These are phyloP conservation scores for Zelleria hepariella DNA, from an alignment of 2,888 invertebrate genomes.

Conservation along the genomic window DNA sequence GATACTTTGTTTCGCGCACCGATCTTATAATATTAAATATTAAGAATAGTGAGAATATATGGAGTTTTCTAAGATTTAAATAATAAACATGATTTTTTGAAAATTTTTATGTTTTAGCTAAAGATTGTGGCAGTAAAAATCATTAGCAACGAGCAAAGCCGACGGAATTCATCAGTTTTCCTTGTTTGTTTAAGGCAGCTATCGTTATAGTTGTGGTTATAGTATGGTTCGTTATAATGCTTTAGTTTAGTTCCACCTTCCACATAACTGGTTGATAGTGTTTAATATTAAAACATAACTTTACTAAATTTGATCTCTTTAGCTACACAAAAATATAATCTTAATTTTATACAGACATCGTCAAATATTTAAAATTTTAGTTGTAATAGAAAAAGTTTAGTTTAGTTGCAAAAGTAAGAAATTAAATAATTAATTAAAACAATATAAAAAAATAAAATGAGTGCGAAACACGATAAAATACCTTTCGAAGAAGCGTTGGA, in stretches of 20 bases:
- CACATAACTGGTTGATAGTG: not conserved
- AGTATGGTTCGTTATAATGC: not conserved
- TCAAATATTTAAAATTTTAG: too few relatives aligned
- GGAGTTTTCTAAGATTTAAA: too few relatives aligned
- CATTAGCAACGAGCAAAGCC: not conserved
- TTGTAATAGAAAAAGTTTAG: not conserved
- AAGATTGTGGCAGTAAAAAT: not conserved
- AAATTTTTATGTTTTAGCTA: too few relatives aligned
- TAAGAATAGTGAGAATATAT: too few relatives aligned
- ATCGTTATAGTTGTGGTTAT: not conserved
- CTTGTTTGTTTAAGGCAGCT: not conserved
- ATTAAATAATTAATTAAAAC: not conserved
- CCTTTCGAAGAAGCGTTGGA: conserved; percentile 38
- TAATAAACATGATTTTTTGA: too few relatives aligned
- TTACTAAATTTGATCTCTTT: too few relatives aligned
- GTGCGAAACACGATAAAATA: conserved; percentile 26
- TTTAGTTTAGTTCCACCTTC: not conserved
- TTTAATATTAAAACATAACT: too few relatives aligned
- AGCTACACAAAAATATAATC: too few relatives aligned
- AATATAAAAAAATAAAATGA: conserved; percentile 11
- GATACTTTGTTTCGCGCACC: too few relatives aligned
- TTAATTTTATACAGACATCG: too few relatives aligned
- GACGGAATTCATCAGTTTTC: not conserved
- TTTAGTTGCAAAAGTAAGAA: not conserved
- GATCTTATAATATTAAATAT: too few relatives aligned